Evolutionary conservation across 2,797 vertebrate species (phyloP).

Genomic region (Podarcis lilfordi): DNA sequence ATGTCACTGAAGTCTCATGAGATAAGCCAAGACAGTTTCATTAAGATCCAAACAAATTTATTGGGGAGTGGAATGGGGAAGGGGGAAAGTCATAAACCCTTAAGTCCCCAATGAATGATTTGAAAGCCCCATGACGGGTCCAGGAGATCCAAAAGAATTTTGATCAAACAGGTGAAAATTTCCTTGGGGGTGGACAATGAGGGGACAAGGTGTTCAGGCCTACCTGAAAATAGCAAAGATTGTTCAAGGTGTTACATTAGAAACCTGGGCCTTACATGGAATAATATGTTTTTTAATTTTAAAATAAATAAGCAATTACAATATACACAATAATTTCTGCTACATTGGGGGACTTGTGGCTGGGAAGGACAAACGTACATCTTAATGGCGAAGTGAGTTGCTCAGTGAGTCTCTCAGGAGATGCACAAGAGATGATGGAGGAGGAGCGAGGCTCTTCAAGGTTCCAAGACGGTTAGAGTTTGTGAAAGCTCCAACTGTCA

Average conservation of each 20-base stretch:
- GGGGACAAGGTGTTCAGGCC: neutral
- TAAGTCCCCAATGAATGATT: neutral
- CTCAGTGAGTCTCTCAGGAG: neutral
- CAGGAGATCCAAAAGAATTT: neutral
- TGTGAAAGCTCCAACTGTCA: neutral
- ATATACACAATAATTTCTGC: neutral
- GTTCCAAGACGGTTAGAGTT: neutral
- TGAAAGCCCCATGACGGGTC: neutral
- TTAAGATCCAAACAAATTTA: neutral
- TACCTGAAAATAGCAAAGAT: neutral
- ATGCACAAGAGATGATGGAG: neutral
- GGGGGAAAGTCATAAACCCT: neutral
- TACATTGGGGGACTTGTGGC: neutral
- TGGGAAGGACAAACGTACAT: neutral
- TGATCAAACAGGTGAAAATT: neutral
- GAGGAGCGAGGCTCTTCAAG: neutral
- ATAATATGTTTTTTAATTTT: neutral
- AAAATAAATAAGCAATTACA: neutral
- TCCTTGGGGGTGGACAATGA: neutral
- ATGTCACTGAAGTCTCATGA: neutral
- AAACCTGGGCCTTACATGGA: neutral
- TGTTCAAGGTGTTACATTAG: neutral
- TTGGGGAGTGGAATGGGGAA: neutral
- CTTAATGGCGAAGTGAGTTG: neutral
- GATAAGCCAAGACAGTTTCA: neutral